These are phyloP conservation scores for Neotoxoptera formosana DNA, from an alignment of 1,140 invertebrate species.

Conservation along the genomic window DNA sequence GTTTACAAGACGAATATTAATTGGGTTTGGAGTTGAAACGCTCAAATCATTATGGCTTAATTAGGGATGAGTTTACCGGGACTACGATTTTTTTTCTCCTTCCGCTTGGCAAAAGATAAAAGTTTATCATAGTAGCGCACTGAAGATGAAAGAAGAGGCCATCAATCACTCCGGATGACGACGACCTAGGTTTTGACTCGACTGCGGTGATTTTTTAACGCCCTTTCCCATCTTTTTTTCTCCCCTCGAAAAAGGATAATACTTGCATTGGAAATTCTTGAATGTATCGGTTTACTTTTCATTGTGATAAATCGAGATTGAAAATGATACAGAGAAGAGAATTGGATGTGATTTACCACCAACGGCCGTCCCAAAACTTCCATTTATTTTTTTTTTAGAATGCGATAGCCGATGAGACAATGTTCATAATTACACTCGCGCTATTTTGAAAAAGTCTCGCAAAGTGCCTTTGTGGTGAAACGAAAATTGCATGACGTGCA, in stretches of 20 bases:
- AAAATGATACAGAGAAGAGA: constrained; percentile 27
- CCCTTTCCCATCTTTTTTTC: constrained; percentile 24
- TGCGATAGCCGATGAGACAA: background rate
- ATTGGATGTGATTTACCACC: background rate
- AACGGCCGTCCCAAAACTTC: background rate
- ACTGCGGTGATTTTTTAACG: constrained; percentile 49
- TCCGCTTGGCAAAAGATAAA: constrained; percentile 30
- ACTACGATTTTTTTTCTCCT: constrained; percentile 18
- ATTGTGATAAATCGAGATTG: constrained; percentile 56
- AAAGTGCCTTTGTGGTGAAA: no score
- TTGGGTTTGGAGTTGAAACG: constrained; percentile 52
- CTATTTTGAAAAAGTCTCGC: background rate
- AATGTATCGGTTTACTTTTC: constrained; percentile 43
- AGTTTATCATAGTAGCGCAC: constrained; percentile 42
- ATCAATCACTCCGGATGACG: constrained; percentile 44
- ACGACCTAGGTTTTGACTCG: constrained; percentile 31
- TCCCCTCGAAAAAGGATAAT: background rate
- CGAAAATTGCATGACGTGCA: background rate
- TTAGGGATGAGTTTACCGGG: constrained; percentile 51
- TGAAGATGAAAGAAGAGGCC: constrained; percentile 42
- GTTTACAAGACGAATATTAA: constrained; percentile 56
- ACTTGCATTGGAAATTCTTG: constrained; percentile 33
- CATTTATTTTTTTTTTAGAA: background rate
- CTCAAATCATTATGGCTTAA: constrained; percentile 49
- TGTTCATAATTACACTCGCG: background rate